Evolutionary conservation across 2,888 invertebrate genomes (phyloP), one percentile per base, ranked within the genome.

Genomic region (Agrenia bidenticulata): DNA sequence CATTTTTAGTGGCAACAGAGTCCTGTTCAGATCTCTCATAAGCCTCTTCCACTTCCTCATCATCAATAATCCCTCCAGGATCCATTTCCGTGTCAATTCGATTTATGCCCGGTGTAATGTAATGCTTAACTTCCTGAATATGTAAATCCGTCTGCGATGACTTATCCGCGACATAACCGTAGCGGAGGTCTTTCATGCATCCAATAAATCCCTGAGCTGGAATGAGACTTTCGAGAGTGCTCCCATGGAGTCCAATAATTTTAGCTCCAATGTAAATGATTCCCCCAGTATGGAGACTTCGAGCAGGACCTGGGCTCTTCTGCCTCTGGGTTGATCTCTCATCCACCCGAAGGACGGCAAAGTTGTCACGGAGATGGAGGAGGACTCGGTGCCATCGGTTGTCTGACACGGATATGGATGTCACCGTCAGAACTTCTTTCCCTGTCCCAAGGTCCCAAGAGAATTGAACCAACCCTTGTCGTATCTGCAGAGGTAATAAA

Each of bases 391-490:
- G 93, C 93, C 93, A 93, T 74, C 86, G 85, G 4, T 92, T 92
- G 78, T 93, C 57, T 27, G 89, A 87, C n/a, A 92, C 85, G 77
- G 86, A 86, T n/a, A 87, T 82, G 64, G 88, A 87, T 32, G 87
- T 85, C 1, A 91, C 89, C 69, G 89, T 85, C 32, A 94, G 89
- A 61, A 89, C 81, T 41, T 92, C 94, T 80, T 90, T 90, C 5
- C 96, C 97, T 73, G 90, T 89, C 21, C 97, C 97, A 74, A 95
- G 85, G 80, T 97, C 92, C 83, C 94, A 93, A 73, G 91, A 86
- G 81, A 93, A 94, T 80, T 92, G 93, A 13, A 94, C 86, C 56
- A 86, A 86, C 0, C 95, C 96, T 79, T 92, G 90, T 19, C 86
- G 87, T 61, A 90, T 84, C 85, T 85, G 77, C 37, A 80, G 78